Conservation (phyloP, 2,888 invertebrate genomes). For the Tachina fera region DNA sequence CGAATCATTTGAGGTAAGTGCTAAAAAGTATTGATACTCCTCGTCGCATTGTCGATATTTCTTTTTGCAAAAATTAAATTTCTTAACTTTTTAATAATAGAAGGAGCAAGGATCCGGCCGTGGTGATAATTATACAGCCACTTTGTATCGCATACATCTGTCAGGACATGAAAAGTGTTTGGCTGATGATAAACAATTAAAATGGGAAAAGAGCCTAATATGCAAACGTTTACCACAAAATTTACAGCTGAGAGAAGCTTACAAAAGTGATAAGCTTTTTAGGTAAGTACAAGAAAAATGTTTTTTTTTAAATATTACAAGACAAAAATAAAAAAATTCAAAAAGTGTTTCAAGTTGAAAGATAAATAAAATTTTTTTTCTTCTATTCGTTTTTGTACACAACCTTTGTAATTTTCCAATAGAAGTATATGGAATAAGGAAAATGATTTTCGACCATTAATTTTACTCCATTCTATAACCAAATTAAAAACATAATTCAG, state of each 20-base stretch:
- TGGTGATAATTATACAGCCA: constrained; percentile 90
- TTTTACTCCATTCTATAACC: no score
- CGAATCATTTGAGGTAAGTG: constrained; percentile 84
- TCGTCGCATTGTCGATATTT: not conserved
- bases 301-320: not conserved
- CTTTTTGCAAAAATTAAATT: not conserved
- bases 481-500: no score
- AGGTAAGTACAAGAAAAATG: constrained; percentile 78
- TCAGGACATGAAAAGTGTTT: constrained; percentile 83
- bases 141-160: constrained; percentile 87
- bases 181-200: constrained; percentile 81
- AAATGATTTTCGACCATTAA: no score
- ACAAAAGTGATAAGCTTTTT: constrained; percentile 88
- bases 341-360: no score
- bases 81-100: constrained; percentile 78
- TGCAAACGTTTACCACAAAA: constrained; percentile 89
- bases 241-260: constrained; percentile 86
- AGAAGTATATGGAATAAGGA: no score
- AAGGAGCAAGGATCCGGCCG: constrained; percentile 88
- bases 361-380: no score
- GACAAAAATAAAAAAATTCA: not conserved
- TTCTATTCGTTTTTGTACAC: no score
- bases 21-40: not conserved
- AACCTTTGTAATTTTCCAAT: no score
- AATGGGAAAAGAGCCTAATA: constrained; percentile 87